Evolutionary conservation across 2,888 invertebrate genomes (phyloP).

Genomic region (Molanna angustata): DNA sequence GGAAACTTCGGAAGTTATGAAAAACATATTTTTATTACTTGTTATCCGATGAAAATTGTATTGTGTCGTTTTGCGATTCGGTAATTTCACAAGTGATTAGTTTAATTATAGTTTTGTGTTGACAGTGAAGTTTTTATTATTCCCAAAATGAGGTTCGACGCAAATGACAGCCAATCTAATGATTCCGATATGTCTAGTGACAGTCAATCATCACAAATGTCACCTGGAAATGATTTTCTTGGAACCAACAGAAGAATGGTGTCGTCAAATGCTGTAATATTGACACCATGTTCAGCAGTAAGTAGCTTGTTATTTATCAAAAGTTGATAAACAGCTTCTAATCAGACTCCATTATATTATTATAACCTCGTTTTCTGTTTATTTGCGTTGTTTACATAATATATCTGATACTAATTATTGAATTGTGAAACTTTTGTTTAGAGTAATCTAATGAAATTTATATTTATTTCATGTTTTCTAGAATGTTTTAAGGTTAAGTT

Average conservation of each 20-base stretch:
- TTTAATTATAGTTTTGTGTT: conserved; percentile 9
- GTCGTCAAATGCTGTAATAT: no score
- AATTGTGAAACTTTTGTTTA: no score
- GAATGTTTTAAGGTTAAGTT: no score
- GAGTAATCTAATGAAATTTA: no score
- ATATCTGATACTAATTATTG: no score
- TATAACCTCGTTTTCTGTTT: no score
- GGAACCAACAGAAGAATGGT: conserved; percentile 21
- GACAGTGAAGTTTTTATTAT: background rate
- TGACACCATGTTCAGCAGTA: no score
- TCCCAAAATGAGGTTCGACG: conserved; percentile 58
- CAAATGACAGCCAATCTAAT: conserved; percentile 59
- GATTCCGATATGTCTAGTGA: conserved; percentile 58
- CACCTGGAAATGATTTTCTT: conserved; percentile 48
- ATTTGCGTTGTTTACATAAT: no score
- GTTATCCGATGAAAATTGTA: background rate
- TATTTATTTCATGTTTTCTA: no score
- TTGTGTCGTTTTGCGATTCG: background rate
- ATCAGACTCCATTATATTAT: no score
- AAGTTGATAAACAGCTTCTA: no score
- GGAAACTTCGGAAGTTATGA: conserved; percentile 17
- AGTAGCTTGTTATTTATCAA: no score
- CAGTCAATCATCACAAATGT: conserved; percentile 59
- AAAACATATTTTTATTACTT: conserved; percentile 2
- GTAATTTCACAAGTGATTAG: conserved; percentile 10